Base-by-base conservation (phyloP, 1,140 invertebrate genomes). In the Penaeus indicus region DNA sequence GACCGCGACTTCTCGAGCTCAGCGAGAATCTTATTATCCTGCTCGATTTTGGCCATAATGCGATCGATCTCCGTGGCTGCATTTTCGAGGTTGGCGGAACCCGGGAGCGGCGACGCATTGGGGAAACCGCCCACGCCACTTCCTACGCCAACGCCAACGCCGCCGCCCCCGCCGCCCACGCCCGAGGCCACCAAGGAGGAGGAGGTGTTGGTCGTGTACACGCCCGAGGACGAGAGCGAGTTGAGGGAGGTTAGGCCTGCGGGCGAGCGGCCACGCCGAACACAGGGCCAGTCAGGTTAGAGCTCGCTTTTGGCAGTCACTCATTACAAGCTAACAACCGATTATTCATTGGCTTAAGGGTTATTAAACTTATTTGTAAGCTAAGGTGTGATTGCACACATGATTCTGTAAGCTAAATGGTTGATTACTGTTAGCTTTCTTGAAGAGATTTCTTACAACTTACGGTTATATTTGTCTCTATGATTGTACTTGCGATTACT, bases 31-130 rank as follows among this genome's bases (percentile, higher is more conserved):
- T 96, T 94, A 92, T 95, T 95, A 91, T 96, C 96, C 93, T 97
- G 97, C 93, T 98, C 97, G 91, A 98, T 97, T 94, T 98, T 98
- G 89, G 97, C 97, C 96, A 98, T 98, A 92, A 98, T 97, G 92
- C 96, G 94, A 93, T 98, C 97, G 92, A 98, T 97, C 93, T 98
- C 97, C 84, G 92, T 90, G 85, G 91, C 80, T 92, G 92, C 90
- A 89, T 91, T 90, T 91, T 88, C 90, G n/a, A 64, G 32, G 22
- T 21, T 72, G 25, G 91, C 85, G 89, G 86, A 86, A 89, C 89
- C 81, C 88, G 91, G 86, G 86, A 90, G 86, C 81, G 91, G 87
- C 85, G 84, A 72, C 32, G 90, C 54, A 79, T 69, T 80, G 19
- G 69, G 62, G 60, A 78, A 85, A n/a, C 89, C 90, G 38, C 84